These are phyloP conservation scores for Limnodromus scolopaceus DNA, from an alignment of 2,797 vertebrate species.

Conservation along the genomic window DNA sequence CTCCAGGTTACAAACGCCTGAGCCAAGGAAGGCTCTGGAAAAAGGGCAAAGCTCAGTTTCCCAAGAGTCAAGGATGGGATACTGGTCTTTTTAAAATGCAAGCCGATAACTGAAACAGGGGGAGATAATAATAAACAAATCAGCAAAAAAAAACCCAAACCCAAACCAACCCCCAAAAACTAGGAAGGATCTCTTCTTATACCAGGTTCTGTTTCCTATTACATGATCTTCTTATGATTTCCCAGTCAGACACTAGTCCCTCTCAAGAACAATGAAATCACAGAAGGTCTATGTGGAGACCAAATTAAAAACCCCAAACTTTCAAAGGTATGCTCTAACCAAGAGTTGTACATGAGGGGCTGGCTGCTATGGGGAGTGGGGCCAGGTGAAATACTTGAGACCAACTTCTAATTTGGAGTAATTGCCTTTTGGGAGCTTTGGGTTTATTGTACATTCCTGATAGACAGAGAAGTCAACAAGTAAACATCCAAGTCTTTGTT, in stretches of 20 bases:
- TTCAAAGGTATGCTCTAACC: background rate
- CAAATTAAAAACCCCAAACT: background rate
- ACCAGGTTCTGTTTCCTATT: constrained; percentile 7
- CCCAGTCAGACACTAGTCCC: background rate
- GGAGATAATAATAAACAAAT: background rate
- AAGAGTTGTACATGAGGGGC: background rate
- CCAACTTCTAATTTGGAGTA: background rate
- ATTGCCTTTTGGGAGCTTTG: background rate
- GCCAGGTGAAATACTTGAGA: background rate
- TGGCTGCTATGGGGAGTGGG: background rate
- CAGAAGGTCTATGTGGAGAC: background rate
- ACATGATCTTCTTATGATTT: background rate
- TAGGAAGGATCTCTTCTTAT: background rate
- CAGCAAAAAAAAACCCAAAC: background rate
- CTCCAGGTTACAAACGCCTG: background rate
- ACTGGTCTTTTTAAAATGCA: background rate
- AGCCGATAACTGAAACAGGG: background rate
- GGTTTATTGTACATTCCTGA: background rate
- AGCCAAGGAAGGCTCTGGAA: background rate
- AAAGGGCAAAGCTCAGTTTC: background rate
- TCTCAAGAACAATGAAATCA: background rate
- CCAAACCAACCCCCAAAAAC: no score
- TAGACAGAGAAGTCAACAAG: background rate
- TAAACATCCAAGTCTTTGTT: background rate
- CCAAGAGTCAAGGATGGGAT: background rate